Conservation (phyloP, 2,113 vertebrate species). For the Bufo bufo region DNA sequence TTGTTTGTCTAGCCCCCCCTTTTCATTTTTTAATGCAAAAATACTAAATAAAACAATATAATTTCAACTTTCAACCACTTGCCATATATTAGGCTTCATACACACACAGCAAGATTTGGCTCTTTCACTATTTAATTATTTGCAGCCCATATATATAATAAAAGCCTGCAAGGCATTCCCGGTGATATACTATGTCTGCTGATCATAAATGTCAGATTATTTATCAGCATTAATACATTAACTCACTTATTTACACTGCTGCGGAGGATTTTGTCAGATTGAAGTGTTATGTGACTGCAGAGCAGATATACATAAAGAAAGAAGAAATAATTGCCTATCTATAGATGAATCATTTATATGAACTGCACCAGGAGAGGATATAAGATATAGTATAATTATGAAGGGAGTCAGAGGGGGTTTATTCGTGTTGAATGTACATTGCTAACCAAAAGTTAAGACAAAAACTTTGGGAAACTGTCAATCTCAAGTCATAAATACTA, state of each 20-base stretch:
- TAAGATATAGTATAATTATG: background rate
- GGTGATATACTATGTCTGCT: background rate
- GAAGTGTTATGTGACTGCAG: background rate
- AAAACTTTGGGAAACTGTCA: background rate
- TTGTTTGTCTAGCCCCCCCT: background rate
- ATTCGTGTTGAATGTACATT: background rate
- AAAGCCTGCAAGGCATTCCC: background rate
- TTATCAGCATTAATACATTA: slow-evolving; percentile 39
- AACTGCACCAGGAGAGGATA: background rate
- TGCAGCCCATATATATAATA: background rate
- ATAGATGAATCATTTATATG: slow-evolving; percentile 4
- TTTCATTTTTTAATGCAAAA: background rate
- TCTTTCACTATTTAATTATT: slow-evolving; percentile 3
- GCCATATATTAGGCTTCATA: background rate
- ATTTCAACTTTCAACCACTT: background rate
- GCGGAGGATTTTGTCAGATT: background rate
- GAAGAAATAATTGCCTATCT: background rate
- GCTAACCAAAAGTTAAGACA: background rate
- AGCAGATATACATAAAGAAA: slow-evolving; percentile 20
- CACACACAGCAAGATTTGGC: background rate
- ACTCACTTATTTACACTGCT: background rate
- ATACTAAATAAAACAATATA: background rate
- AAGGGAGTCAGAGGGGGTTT: background rate
- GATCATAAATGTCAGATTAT: slow-evolving; percentile 33
- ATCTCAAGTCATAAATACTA: background rate